Conservation (phyloP, 37 sponge, comb jelly and placozoan genomes). For the Petrosia ficiformis region DNA sequence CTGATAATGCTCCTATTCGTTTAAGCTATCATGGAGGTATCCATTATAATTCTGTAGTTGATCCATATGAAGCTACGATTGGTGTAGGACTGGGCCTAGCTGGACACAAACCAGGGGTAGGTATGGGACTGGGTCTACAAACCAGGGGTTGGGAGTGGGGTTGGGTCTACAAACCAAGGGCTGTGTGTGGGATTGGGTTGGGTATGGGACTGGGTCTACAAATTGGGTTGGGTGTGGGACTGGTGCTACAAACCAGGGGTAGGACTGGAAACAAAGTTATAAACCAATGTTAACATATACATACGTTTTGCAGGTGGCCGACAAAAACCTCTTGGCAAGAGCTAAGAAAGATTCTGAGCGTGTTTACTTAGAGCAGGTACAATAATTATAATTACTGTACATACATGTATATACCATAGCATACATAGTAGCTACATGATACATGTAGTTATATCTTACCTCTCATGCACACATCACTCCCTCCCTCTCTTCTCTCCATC, state of each 20-base stretch:
- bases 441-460: not conserved
- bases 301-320: constrained; percentile 64
- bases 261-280: not conserved
- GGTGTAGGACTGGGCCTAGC: constrained; percentile 96
- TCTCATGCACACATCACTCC: constrained; percentile 9
- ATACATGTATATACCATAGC: not conserved
- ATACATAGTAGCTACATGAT: not conserved
- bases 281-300: too few species aligned
- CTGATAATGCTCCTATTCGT: constrained; percentile 93
- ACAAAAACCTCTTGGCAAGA: constrained; percentile 55
- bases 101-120: constrained; percentile 90
- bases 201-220: not conserved
- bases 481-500: constrained; percentile 28
- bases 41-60: constrained; percentile 95
- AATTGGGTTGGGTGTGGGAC: not conserved
- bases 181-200: constrained; percentile 4
- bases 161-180: not conserved
- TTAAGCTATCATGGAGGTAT: constrained; percentile 86
- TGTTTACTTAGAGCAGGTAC: constrained; percentile 59
- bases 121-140: too few species aligned
- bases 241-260: not conserved
- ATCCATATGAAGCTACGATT: constrained; percentile 86
- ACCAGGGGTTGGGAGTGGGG: too few species aligned
- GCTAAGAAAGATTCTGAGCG: constrained; percentile 76
- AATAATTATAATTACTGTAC: not conserved